Evolutionary conservation across 1,140 invertebrate genomes (phyloP).

Genomic region (Pseudachorutes palmiensis): DNA sequence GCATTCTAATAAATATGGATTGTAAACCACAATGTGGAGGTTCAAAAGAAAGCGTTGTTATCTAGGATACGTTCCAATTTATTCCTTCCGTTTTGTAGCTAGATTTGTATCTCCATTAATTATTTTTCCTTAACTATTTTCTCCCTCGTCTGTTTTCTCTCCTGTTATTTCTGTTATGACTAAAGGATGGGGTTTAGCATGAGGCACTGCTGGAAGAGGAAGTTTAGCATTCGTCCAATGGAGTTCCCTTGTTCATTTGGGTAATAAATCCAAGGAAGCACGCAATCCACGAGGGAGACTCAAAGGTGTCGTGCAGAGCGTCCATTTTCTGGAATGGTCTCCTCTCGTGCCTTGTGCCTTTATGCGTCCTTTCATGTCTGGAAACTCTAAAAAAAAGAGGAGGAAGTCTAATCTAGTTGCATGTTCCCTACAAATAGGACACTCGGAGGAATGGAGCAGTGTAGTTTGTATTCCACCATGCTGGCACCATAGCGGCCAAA

Average conservation of each 20-base stretch:
- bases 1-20: too few species aligned
- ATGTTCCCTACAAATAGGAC: background rate
- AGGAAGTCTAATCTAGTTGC: background rate
- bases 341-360: too few species aligned
- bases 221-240: background rate
- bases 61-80: constrained; percentile 9
- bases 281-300: background rate
- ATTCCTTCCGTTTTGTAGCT: background rate
- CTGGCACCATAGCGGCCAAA: background rate
- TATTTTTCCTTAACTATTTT: background rate
- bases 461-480: background rate
- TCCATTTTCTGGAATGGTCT: constrained; percentile 10
- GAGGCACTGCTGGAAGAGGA: background rate
- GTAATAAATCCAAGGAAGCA: constrained; percentile 8
- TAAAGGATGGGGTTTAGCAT: background rate
- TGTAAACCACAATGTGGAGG: too few species aligned
- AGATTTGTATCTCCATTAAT: constrained; percentile 11
- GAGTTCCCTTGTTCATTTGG: constrained; percentile 11
- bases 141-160: background rate
- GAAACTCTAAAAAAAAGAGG: background rate
- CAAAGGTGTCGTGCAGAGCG: constrained; percentile 3
- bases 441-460: too few species aligned
- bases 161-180: background rate
- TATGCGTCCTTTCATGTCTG: constrained; percentile 2
- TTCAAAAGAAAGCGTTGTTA: constrained; percentile 9